phyloP scores from a whole-genome alignment of 1,140 invertebrate species.

The Drosophila murphyi region DNA sequence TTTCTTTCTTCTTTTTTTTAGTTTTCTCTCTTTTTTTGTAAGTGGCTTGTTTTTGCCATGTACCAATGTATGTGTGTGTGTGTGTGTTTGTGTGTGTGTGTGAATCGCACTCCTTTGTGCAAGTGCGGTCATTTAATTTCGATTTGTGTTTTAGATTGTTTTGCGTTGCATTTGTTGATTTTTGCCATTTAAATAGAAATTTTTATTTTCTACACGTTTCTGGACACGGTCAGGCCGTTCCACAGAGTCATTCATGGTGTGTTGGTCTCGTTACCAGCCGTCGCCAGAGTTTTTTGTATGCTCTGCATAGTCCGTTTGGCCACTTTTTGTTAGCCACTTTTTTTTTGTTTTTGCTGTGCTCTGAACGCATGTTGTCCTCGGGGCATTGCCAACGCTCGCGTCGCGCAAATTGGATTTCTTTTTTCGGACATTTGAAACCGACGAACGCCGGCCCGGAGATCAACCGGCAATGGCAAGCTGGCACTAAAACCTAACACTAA shows the following conservation, averaged over 20 bases:
- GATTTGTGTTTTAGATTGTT: slow-evolving; percentile 84
- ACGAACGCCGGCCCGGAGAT: slow-evolving; percentile 58
- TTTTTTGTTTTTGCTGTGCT: slow-evolving; percentile 40
- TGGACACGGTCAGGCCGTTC: slow-evolving; percentile 51
- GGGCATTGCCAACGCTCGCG: slow-evolving; percentile 63
- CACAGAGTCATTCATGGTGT: slow-evolving; percentile 2
- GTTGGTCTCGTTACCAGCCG: slow-evolving; percentile 46
- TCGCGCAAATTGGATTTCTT: slow-evolving; percentile 79
- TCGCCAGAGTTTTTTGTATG: slow-evolving; percentile 67
- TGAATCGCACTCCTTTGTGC: slow-evolving; percentile 74
- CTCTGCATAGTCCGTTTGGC: slow-evolving; percentile 14
- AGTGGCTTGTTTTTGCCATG: slow-evolving; percentile 81
- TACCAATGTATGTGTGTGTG: slow-evolving; percentile 48
- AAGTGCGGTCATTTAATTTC: slow-evolving; percentile 84
- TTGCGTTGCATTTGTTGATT: slow-evolving; percentile 83
- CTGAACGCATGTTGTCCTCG: slow-evolving; percentile 73
- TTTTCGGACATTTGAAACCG: slow-evolving; percentile 76
- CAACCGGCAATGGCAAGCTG: slow-evolving; percentile 23
- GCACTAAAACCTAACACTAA: slow-evolving; percentile 30
- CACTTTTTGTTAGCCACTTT: slow-evolving; percentile 34
- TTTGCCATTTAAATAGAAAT: slow-evolving; percentile 83
- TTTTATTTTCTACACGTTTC: slow-evolving; percentile 81
- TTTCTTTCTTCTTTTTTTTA: slow-evolving; percentile 14
- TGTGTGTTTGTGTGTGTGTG: slow-evolving; percentile 44
- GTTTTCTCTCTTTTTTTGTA: slow-evolving; percentile 38